A percentile compares a stretch with the other conserved stretches of the same genome.
These are phyloP conservation scores for Pterophyllum scalare DNA, from an alignment of 2,113 vertebrate species.

Conservation along the genomic window DNA sequence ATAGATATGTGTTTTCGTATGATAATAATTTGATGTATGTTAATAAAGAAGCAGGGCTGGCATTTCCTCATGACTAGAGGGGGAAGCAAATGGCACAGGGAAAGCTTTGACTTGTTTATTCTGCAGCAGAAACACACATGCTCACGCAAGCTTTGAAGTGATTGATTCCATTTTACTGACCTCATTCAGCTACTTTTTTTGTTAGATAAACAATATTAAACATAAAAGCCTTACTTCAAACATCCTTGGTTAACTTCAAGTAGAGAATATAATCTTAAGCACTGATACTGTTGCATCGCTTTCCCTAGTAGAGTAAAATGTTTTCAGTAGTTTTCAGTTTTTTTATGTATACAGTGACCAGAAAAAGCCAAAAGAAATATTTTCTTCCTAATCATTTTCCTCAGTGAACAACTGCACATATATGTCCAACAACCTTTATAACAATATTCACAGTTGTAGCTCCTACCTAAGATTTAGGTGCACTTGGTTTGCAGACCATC, in stretches of 20 bases:
- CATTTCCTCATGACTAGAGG: slow-evolving; percentile 3
- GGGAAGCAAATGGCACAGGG: neutral
- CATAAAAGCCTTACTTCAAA: neutral
- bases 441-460: slow-evolving; percentile 1
- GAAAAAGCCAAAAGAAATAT: neutral
- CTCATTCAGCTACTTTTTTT: neutral
- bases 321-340: neutral
- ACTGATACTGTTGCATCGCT: neutral
- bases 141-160: neutral
- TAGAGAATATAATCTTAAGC: neutral
- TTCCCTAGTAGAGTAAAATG: neutral
- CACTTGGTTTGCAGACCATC: slow-evolving; percentile 22
- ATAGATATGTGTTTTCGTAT: neutral
- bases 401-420: slow-evolving; percentile 54
- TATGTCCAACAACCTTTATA: neutral
- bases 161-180: neutral
- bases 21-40: slow-evolving; percentile 7
- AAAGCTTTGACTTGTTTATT: slow-evolving; percentile 11
- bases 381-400: slow-evolving; percentile 29
- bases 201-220: neutral
- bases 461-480: slow-evolving; percentile 17
- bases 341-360: accelerated
- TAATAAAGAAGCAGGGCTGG: slow-evolving; percentile 1
- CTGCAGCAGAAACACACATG: neutral
- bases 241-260: neutral